Percentiles rank a stretch among this genome's conserved stretches.
Conservation (phyloP, 2,113 vertebrate species). For the Sporophila hypoxantha region DNA sequence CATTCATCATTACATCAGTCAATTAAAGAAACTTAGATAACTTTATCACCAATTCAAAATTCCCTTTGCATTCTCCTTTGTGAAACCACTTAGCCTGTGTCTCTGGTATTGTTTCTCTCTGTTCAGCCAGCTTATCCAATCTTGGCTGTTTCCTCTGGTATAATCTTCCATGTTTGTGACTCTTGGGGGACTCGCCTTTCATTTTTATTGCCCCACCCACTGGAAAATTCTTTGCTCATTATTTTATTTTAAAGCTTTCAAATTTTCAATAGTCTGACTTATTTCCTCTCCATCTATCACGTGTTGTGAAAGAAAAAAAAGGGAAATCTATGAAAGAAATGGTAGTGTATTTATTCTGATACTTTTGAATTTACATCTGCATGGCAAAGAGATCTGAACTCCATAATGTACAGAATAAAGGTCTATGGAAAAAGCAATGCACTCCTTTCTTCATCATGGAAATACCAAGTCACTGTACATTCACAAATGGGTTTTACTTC, state of each 20-base stretch:
- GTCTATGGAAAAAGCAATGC: slow-evolving; percentile 2
- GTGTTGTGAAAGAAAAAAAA: background rate
- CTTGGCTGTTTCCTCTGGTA: background rate
- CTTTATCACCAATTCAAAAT: background rate
- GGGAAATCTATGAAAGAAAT: background rate
- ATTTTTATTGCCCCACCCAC: slow-evolving; percentile 21
- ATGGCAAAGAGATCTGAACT: background rate
- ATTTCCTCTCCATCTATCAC: background rate
- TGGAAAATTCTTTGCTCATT: slow-evolving; percentile 1
- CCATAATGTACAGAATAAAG: background rate
- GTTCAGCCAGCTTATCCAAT: slow-evolving; percentile 22
- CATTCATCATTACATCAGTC: background rate
- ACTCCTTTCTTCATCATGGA: background rate
- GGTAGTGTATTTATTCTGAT: background rate
- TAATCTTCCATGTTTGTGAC: slow-evolving; percentile 19
- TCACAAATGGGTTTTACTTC: slow-evolving; percentile 23
- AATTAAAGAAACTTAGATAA: background rate
- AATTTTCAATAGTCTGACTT: slow-evolving; percentile 4
- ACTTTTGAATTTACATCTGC: background rate
- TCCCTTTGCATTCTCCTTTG: background rate
- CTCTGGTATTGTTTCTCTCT: background rate
- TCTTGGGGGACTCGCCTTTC: background rate
- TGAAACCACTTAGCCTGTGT: background rate
- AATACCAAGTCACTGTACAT: background rate
- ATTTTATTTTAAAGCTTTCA: slow-evolving; percentile 21